Conservation (phyloP, 2,797 vertebrate genomes). For the Microctenopoma steveboyesi region DNA sequence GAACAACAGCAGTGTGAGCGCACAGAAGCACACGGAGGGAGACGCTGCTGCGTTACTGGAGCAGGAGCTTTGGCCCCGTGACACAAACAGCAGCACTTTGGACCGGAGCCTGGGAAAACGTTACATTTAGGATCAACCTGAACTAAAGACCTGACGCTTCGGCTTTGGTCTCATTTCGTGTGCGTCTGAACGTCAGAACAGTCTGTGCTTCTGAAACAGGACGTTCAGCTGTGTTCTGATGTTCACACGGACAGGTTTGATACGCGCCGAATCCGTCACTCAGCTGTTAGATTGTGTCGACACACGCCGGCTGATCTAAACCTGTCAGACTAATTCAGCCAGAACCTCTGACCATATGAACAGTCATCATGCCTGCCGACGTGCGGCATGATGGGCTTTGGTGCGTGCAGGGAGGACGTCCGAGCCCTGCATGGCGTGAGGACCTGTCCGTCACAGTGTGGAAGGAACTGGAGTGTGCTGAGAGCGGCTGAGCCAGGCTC, state of each 20-base stretch:
- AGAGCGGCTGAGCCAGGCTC: neutral
- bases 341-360: no score
- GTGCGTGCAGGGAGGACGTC: neutral
- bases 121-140: neutral
- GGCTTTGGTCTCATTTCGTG: neutral
- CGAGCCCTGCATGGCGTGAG: neutral
- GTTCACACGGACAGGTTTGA: no score
- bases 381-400: conserved; percentile 21
- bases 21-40: no score
- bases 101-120: neutral
- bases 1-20: no score
- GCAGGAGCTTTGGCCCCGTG: neutral
- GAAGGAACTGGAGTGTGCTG: neutral
- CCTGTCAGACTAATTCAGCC: no score
- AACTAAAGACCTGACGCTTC: neutral
- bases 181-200: neutral
- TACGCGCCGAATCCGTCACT: neutral
- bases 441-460: conserved; percentile 2
- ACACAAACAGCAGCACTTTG: neutral
- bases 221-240: no score
- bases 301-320: no score
- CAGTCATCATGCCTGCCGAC: conserved; percentile 2
- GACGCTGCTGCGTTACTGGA: no score
- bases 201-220: neutral
- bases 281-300: neutral